Percentiles rank a stretch among this genome's conserved stretches.
Evolutionary conservation across 1,140 invertebrate species (phyloP).

Genomic region (Brachionus rotundiformis): DNA sequence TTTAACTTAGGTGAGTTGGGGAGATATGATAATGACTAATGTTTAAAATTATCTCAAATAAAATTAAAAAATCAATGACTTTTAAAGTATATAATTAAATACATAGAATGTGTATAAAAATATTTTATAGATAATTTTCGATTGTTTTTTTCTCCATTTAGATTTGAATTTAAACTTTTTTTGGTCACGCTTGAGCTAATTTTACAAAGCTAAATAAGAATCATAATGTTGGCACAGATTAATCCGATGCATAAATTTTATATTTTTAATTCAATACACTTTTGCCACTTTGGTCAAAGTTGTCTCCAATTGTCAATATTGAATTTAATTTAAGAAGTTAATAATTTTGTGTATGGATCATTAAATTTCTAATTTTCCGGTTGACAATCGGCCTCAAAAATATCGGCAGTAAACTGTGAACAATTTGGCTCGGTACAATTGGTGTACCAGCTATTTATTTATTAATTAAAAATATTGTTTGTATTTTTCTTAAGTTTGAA

Average conservation of each 20-base stretch:
- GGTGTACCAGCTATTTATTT: no score
- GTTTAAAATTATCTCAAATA: not conserved
- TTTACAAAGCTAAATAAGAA: not conserved
- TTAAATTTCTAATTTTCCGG: no score
- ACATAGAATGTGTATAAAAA: not conserved
- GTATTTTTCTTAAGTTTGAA: no score
- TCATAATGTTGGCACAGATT: not conserved
- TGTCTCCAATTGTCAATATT: not conserved
- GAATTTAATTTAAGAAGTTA: no score
- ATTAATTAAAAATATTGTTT: no score
- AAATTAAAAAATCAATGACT: constrained; percentile 10
- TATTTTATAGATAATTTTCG: not conserved
- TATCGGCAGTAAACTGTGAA: no score
- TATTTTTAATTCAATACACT: not conserved
- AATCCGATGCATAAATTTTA: not conserved
- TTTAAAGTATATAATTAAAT: not conserved
- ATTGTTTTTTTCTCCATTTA: no score
- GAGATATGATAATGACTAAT: not conserved
- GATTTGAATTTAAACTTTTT: not conserved
- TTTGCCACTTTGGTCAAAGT: not conserved
- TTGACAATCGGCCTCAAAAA: no score
- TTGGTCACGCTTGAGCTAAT: constrained; percentile 13
- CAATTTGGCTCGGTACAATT: no score
- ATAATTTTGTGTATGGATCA: no score
- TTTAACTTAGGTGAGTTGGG: constrained; percentile 2